Evolutionary conservation across 2,888 invertebrate species (phyloP), one percentile per base, ranked within the genome.

Genomic region (Tetragonisca angustula): DNA sequence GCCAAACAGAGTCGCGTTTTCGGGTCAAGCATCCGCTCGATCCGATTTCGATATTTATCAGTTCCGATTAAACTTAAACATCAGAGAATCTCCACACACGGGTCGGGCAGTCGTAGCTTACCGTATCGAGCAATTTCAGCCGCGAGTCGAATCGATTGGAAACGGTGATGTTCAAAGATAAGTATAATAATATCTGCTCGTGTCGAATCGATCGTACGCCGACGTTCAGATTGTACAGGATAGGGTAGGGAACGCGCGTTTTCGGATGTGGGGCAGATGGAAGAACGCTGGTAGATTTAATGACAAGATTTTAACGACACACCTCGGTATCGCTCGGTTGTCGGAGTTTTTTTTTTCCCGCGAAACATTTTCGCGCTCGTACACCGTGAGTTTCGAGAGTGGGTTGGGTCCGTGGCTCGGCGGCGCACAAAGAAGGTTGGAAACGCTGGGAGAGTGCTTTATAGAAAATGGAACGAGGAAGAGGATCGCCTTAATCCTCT

Each of bases 391-490:
- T 74, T 67, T 67, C 36, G 27, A 24, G 64, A 43, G 9, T 1
- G 43, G 52, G 54, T 11, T n/a, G 21, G 13, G n/a, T 21, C 11
- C 65, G 24, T 24, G 54, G 9, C 17, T 19, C 43, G 59, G 32
- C 0, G 49, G 24, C 54, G 56, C 15, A 50, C 50, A 36, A 77
- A 70, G 54, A 49, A 62, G 61, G 71, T 15, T 21, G 17, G 56
- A 54, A 75, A 70, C 49, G 76, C 32, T 24, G 27, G 62, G 17
- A n/a, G 75, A 69, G 68, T 78, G 69, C 64, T 84, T 81, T 84
- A 85, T 84, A 85, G 85, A 84, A 85, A 85, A 76, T 85, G 78
- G 70, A 82, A 85, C 67, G 85, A 79, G 67, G 68, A 62, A 50
- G 59, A 74, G 79, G 84, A 76, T 83, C 79, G 54, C 72, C 76